Base-by-base conservation (phyloP, 2,113 vertebrate genomes). In the Zosterops borbonicus region DNA sequence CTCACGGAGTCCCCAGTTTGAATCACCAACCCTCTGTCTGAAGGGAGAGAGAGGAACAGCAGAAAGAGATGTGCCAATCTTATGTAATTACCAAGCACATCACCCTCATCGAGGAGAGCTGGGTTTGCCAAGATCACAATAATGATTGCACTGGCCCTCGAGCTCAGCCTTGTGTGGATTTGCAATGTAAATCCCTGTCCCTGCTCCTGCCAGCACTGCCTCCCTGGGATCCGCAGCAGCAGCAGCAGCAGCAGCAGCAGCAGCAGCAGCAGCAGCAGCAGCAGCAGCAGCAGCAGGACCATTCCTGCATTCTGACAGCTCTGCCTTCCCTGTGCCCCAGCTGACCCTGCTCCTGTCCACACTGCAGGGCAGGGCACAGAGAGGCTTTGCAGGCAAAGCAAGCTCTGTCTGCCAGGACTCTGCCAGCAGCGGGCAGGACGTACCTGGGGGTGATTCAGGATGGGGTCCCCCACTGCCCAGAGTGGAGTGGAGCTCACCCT, bases 361-460 rank as follows among this genome's bases (percentile, higher is more conserved):
- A 1, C 65, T 31, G 67, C 42, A 37, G 78, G 53, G 53, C 37
- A 69, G 17, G 53, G 42, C 41, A 37, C 25, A 3, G 24, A 8
- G 28, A 21, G 50, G 9, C 35, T 55, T 13, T 25, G 33, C 35
- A 31, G 62, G 70, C n/a, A 39, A 24, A 52, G 27, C 16, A 19
- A 81, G 49, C 33, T 65, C 60, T 42, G 33, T 8, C 63, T 69
- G 68, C 60, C 44, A 39, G n/a, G 63, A 12, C 53, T 81, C 9
- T 21, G 55, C 35, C 42, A 3, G 1, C 5, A 49, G 78, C 44
- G 44, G 63, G 33, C 25, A 52, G 74, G 74, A n/a, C 0, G 0
- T 37, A 49, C 37, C 70, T 52, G 44, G 47, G n/a, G 35, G 22
- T 65, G 59, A 12, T 29, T 58, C 59, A 35, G 11, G 8, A 0